Evolutionary conservation across 2,888 invertebrate genomes (phyloP).

Genomic region (Peribatodes rhomboidaria): DNA sequence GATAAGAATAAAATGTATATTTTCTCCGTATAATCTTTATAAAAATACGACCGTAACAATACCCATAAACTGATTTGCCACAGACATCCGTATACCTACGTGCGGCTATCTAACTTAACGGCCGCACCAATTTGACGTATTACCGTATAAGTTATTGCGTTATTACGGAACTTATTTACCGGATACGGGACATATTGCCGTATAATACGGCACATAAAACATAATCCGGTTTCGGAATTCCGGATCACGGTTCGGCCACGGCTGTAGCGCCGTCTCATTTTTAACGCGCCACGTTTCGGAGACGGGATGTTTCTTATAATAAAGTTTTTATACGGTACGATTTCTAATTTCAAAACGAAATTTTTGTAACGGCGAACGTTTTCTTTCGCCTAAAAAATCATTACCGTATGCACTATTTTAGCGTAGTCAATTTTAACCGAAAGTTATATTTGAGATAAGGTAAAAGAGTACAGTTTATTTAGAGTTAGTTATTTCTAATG

Average conservation of each 20-base stretch:
- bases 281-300: slow-evolving; percentile 1
- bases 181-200: slow-evolving; percentile 25
- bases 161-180: slow-evolving; percentile 26
- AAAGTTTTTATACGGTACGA: not conserved
- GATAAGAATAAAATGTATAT: slow-evolving; percentile 1
- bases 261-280: slow-evolving; percentile 17
- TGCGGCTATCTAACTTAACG: slow-evolving; percentile 11
- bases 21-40: not conserved
- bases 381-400: too few relatives aligned
- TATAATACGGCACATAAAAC: slow-evolving; percentile 33
- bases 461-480: too few relatives aligned
- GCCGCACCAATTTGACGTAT: slow-evolving; percentile 23
- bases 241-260: slow-evolving; percentile 20
- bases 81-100: slow-evolving; percentile 12
- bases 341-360: not conserved
- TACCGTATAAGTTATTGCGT: slow-evolving; percentile 15
- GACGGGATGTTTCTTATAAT: not conserved
- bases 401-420: too few relatives aligned
- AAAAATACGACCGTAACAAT: slow-evolving; percentile 6
- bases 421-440: too few relatives aligned
- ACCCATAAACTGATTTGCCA: slow-evolving; percentile 6
- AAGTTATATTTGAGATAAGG: too few relatives aligned
- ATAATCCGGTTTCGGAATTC: slow-evolving; percentile 33
- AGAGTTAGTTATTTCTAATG: too few relatives aligned
- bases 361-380: too few relatives aligned